Evolutionary conservation across 2,113 vertebrate species (phyloP), one percentile per base, ranked within the genome.

Genomic region (Apistogramma diplotaenia): DNA sequence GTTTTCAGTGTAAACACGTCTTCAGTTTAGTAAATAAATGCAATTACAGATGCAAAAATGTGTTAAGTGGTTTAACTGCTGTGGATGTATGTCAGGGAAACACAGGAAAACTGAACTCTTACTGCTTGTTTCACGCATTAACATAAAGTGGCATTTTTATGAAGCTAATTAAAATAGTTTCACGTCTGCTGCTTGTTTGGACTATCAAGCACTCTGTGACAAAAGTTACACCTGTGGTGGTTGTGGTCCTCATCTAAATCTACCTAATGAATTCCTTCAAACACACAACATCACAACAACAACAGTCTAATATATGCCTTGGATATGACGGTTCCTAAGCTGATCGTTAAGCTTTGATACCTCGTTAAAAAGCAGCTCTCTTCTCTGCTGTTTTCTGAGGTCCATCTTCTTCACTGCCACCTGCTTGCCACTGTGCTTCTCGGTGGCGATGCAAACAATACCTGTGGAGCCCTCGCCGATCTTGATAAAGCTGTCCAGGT

Each of bases 341-440:
- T 71, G 59, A 62, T 6, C 12, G 4, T 43, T 19, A 40, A 19
- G 19, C 19, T 70, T 76, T n/a, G 82, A 81, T 85, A 99, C 98
- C 97, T 99, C 98, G 18, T 99, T 99, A 77, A 99, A 99, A 84
- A 99, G 98, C 89, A 99, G 95, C 85, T 99, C 98, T 75, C 98
- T 94, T 33, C 98, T 95, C 92, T 99, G 98, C 86, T 99, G 98
- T 81, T 99, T 99, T 81, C 98, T 95, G 82, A 99, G 97, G 93
- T 99, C 98, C 98, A 99, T 99, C 93, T 99, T 99, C 96, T 99
- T 99, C 80, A 99, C 98, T 0, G 98, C 98, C 0, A 99, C 98
- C 92, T 99, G 97, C 88, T 98, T 99, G 15, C 98, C 98, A 0
- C 97, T 99, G 95, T 98, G 97, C 90, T 97, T 99, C 93, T 99